A percentile compares a stretch with the other conserved stretches of the same genome.
Conservation (phyloP, 1,140 invertebrate genomes). For the Diorhabda elongata region DNA sequence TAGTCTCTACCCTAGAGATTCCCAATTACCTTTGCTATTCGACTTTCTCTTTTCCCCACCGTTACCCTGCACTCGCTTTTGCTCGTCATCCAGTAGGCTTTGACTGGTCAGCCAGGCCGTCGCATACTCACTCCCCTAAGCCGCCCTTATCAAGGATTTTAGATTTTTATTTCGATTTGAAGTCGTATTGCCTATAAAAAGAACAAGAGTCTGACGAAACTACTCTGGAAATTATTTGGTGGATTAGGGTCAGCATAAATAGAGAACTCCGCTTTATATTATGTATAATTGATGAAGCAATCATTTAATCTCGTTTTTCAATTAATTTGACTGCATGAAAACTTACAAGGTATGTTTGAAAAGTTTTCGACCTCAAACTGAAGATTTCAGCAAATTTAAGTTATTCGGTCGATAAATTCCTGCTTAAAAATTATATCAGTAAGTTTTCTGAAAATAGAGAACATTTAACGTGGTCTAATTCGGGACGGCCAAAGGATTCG, state of each 20-base stretch:
- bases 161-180: slow-evolving; percentile 17
- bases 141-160: slow-evolving; percentile 9
- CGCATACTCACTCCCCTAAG: slow-evolving; percentile 10
- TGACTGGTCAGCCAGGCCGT: slow-evolving; percentile 18
- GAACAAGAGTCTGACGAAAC: neutral
- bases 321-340: too few relatives aligned
- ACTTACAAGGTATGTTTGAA: too few relatives aligned
- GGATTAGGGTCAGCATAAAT: neutral
- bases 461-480: too few relatives aligned
- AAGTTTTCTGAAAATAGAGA: too few relatives aligned
- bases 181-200: slow-evolving; percentile 8
- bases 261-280: neutral
- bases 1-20: slow-evolving; percentile 16
- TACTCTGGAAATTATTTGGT: neutral
- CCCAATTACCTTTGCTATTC: slow-evolving; percentile 25
- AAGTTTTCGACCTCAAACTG: too few relatives aligned
- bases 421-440: too few relatives aligned
- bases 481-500: too few relatives aligned
- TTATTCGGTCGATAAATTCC: too few relatives aligned
- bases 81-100: slow-evolving; percentile 11
- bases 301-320: too few relatives aligned
- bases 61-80: neutral
- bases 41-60: slow-evolving; percentile 13
- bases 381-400: too few relatives aligned
- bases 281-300: neutral